A percentile compares a stretch with the other conserved stretches of the same genome.
These are phyloP conservation scores for Oppia nitens DNA, from an alignment of 1,140 invertebrate species.

Conservation along the genomic window DNA sequence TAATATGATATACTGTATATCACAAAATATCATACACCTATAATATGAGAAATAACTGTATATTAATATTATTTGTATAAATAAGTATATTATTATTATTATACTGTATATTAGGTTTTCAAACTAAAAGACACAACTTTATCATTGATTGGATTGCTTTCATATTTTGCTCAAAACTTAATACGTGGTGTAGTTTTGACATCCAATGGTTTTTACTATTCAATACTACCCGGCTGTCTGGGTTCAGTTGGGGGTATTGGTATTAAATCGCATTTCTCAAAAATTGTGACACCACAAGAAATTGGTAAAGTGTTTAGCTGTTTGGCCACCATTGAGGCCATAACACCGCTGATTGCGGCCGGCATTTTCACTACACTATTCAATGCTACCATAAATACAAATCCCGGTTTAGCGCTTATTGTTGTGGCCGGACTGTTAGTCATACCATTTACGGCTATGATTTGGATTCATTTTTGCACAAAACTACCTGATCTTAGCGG, in stretches of 20 bases:
- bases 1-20: too few species aligned
- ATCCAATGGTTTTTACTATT: neutral
- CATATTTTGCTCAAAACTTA: neutral
- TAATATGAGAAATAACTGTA: too few species aligned
- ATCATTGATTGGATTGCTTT: slow-evolving; percentile 4
- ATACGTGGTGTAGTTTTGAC: neutral
- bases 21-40: too few species aligned
- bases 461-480: neutral
- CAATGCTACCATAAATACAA: slow-evolving; percentile 3
- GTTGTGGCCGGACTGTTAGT: neutral
- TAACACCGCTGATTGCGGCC: neutral
- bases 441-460: neutral
- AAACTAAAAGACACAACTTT: slow-evolving; percentile 4
- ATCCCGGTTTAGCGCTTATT: slow-evolving; percentile 2
- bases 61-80: neutral
- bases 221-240: neutral
- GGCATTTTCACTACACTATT: slow-evolving; percentile 7
- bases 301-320: neutral
- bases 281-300: neutral
- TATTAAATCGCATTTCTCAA: neutral
- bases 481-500: neutral
- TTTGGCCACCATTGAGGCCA: neutral
- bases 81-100: neutral
- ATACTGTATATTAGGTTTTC: neutral
- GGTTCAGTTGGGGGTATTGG: neutral